phyloP scores from a whole-genome alignment of 2,888 invertebrate genomes.

The Stegophylla sp. region DNA sequence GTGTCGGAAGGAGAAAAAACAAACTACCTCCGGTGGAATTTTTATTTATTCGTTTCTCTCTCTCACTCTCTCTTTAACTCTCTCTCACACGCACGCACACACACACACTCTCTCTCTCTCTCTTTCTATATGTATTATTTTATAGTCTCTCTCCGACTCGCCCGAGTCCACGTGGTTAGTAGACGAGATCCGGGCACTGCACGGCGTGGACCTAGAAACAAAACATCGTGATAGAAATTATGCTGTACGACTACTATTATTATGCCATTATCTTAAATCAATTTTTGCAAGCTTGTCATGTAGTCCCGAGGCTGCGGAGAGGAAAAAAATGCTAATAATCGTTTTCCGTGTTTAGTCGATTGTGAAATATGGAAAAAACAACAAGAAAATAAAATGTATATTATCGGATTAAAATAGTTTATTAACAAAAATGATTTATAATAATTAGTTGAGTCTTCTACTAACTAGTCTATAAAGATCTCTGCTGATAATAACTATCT shows the following conservation, averaged over 20 bases:
- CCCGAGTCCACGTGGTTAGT: not conserved
- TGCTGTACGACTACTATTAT: not conserved
- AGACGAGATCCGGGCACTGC: not conserved
- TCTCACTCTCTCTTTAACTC: not conserved
- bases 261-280: not conserved
- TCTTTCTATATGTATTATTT: too few relatives aligned
- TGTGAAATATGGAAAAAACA: too few relatives aligned
- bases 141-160: too few relatives aligned
- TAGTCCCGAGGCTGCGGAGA: not conserved
- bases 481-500: too few relatives aligned
- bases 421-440: too few relatives aligned
- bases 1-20: not conserved
- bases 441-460: too few relatives aligned
- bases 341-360: too few relatives aligned
- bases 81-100: not conserved
- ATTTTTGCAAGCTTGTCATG: constrained; percentile 1
- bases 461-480: too few relatives aligned
- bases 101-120: too few relatives aligned
- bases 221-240: constrained; percentile 22
- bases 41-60: constrained; percentile 3
- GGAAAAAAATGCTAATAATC: not conserved
- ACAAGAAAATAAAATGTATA: too few relatives aligned
- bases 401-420: too few relatives aligned
- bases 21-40: constrained; percentile 24
- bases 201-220: not conserved